Base-by-base conservation (phyloP, 2,113 vertebrate genomes). In the Mormyrus lacerda region DNA sequence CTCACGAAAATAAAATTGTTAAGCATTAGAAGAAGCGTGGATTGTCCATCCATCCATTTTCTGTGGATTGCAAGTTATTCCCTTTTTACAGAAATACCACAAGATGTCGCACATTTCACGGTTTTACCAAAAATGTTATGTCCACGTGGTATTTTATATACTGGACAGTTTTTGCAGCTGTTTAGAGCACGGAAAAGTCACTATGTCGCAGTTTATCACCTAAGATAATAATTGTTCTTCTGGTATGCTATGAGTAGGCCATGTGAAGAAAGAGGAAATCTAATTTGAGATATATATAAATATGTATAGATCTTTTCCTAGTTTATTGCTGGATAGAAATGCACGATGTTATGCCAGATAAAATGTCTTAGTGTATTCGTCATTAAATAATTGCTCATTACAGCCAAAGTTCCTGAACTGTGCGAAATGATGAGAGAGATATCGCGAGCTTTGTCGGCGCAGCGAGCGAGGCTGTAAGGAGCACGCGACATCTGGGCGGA, bases 401-500 rank as follows among this genome's bases (percentile, higher is more conserved):
- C 17, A 42, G 35, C 13, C 35, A 7, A 11, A 79, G 15, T 19
- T 79, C 42, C 35, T 39, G 73, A 17, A 42, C 73, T 7, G 35
- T 42, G 31, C 24, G 21, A 24, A 21, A 47, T 17, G 44, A 84
- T n/a, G 24, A 3, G 65, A 10, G 24, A 65, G 31, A n/a, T 47
- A 31, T 90, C 89, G 89, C 89, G 89, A 90, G 89, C 82, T 55
- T 58, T 87, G 8, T 21, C 35, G 11, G 61, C 50, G 27, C 47
- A n/a, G 69, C 35, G 58, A 44, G 31, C 53, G 48, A 87, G 9
- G 2, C 10, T 39, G 85, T 61, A 39, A 61, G 35, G 2, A 87
- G 39, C 61, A 55, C 9, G 31, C 69, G 48, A 69, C 89, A 88
- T 88, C 73, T 90, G 89, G 73, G 35, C 87, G 89, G 73, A 90